Conservation (phyloP, 2,797 vertebrate species). For the Sternotherus odoratus region DNA sequence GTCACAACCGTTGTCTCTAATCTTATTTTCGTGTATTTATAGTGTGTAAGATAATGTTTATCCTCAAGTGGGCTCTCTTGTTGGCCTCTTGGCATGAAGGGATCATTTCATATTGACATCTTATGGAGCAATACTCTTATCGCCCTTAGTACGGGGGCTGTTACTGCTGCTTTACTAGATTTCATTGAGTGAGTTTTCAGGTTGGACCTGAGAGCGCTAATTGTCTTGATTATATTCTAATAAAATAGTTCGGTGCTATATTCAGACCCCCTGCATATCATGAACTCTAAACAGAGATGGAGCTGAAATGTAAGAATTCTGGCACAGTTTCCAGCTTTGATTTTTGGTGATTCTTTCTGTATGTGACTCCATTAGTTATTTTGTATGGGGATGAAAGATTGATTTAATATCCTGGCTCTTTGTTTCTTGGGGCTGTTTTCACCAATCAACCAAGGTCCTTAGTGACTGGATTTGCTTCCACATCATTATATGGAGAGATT, state of each 20-base stretch:
- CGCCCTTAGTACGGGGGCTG: not conserved
- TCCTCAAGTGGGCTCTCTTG: slow-evolving; percentile 42
- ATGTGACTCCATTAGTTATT: slow-evolving; percentile 42
- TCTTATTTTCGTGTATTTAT: slow-evolving; percentile 73
- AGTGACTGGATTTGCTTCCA: slow-evolving; percentile 28
- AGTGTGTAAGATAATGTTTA: slow-evolving; percentile 63
- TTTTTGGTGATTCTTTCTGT: slow-evolving; percentile 46
- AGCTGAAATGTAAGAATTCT: slow-evolving; percentile 2
- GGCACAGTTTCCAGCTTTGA: slow-evolving; percentile 23
- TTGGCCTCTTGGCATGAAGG: slow-evolving; percentile 34
- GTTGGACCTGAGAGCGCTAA: slow-evolving; percentile 27
- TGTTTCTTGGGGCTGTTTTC: slow-evolving; percentile 3
- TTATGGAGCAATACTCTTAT: not conserved
- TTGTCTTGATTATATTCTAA: slow-evolving; percentile 37
- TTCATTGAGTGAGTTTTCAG: not conserved
- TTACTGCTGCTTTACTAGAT: not conserved
- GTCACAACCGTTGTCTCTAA: slow-evolving; percentile 61
- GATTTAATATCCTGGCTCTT: slow-evolving; percentile 38
- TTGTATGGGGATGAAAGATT: slow-evolving; percentile 52
- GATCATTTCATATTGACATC: not conserved
- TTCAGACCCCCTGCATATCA: slow-evolving; percentile 13
- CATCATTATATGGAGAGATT: slow-evolving; percentile 55
- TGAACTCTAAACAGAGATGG: slow-evolving; percentile 22
- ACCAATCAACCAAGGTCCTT: not conserved
- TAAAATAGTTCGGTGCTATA: slow-evolving; percentile 27